Evolutionary conservation across 2,888 invertebrate species (phyloP).

Genomic region (Caprella mutica): DNA sequence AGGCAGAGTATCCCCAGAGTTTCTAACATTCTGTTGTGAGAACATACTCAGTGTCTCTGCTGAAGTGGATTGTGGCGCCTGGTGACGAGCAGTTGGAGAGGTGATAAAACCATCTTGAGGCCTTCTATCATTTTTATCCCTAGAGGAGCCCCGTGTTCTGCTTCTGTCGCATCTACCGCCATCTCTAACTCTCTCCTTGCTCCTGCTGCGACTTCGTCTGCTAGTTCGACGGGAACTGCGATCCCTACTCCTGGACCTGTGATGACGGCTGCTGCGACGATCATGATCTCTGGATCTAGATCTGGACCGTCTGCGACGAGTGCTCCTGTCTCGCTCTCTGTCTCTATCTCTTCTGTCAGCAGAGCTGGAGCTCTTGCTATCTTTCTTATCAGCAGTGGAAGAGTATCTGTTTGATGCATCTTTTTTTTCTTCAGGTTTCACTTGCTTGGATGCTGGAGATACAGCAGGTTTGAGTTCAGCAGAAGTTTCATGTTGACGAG

Average conservation of each 20-base stretch:
- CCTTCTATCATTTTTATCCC: slow-evolving; percentile 19
- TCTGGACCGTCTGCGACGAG: slow-evolving; percentile 21
- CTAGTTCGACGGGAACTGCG: slow-evolving; percentile 40
- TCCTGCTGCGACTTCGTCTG: slow-evolving; percentile 33
- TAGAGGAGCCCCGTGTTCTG: slow-evolving; percentile 42
- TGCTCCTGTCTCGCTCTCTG: slow-evolving; percentile 16
- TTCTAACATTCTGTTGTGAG: too few species aligned
- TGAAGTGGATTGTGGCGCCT: not conserved
- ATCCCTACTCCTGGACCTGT: slow-evolving; percentile 45
- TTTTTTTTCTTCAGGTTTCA: not conserved
- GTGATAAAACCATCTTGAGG: slow-evolving; percentile 16
- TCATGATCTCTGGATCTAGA: slow-evolving; percentile 34
- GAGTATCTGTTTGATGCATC: not conserved
- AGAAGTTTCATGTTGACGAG: too few species aligned
- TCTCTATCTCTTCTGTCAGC: slow-evolving; percentile 2
- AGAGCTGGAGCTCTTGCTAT: too few species aligned
- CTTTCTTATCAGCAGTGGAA: not conserved
- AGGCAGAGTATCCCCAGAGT: slow-evolving; percentile 18
- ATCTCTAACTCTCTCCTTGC: slow-evolving; percentile 40
- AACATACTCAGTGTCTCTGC: not conserved
- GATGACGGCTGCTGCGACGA: slow-evolving; percentile 25
- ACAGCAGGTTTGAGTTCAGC: too few species aligned
- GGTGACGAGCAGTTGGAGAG: not conserved
- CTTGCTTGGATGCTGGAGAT: not conserved
- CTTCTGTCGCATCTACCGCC: slow-evolving; percentile 47